Base-by-base conservation (phyloP, 1,140 invertebrate genomes). In the Harlomillsia oculata region DNA sequence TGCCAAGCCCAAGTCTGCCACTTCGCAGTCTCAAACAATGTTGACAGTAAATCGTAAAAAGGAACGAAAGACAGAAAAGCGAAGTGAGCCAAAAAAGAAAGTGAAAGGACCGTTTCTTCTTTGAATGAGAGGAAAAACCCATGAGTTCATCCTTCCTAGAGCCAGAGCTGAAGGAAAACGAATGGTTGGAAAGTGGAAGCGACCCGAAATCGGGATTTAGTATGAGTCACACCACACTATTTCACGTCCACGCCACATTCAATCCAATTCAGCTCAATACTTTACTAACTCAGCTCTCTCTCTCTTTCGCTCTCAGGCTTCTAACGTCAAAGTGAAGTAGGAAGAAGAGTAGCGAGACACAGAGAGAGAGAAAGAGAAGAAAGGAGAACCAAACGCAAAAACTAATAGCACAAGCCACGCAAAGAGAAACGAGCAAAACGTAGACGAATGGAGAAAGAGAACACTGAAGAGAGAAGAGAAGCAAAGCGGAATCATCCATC, bases 171-270 rank as follows among this genome's bases (percentile, higher is more conserved):
- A 26, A 32, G 30, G 11, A 32, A 48, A 32, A 48, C 26, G 43
- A 45, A 21, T 28, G 21, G 41, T 20, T 40, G 23, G 43, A 45
- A 48, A 32, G 30, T 48, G 45, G 34, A 32, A 48, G 34, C 18
- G 45, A 48, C 29, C 45, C 45, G 45, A 48, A 48, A 48, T 48
- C 45, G 45, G 45, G 45, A 48, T 48, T 48, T 48, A 48, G 45
- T 48, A 48, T 48, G 45, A 48, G n/a, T 48, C 45, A 48, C 45
- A 32, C 45, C 28, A 48, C 45, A 48, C 45, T 30, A 48, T 48
- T 48, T 48, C 45, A 48, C 45, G 45, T 48, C 29, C 45, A 48
- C 45, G 45, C 45, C 45, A 48, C 45, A 48, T 32, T 21, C 45
- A 48, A n/a, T 48, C 28, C 45, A 3, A 30, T 48, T 29, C 44